phyloP scores from a whole-genome alignment of 2,113 vertebrate genomes.

The Camelus bactrianus region DNA sequence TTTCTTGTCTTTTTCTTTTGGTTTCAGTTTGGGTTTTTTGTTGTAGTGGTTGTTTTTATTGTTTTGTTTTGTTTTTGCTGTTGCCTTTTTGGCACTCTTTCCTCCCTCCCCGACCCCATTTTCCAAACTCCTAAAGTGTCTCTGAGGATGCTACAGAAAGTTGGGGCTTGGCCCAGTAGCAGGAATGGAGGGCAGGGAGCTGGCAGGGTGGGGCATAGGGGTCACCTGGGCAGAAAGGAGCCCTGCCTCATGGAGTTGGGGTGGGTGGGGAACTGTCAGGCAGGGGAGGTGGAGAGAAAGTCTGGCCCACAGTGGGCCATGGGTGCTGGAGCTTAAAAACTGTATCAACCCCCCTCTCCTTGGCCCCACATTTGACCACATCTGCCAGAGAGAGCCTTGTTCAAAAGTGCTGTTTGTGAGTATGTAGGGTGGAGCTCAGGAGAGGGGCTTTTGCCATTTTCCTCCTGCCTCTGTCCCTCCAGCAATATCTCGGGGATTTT shows the following conservation, averaged over 20 bases:
- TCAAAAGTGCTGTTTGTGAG: not conserved
- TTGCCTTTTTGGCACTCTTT: slow-evolving; percentile 73
- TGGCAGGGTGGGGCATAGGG: not conserved
- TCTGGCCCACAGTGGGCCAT: not conserved
- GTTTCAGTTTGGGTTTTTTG: slow-evolving; percentile 83
- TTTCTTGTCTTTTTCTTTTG: slow-evolving; percentile 74
- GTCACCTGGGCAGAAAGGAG: not conserved
- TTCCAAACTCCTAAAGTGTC: slow-evolving; percentile 46
- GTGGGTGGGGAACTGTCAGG: not conserved
- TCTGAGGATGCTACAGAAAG: slow-evolving; percentile 57
- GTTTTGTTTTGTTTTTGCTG: slow-evolving; percentile 74
- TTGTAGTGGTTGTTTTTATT: slow-evolving; percentile 69
- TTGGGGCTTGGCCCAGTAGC: not conserved
- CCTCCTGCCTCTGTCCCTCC: not conserved
- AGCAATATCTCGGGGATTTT: not conserved
- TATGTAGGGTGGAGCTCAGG: not conserved
- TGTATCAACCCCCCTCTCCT: no score
- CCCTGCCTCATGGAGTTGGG: not conserved
- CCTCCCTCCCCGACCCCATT: slow-evolving; percentile 65
- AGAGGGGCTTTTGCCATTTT: not conserved
- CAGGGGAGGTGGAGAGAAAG: not conserved
- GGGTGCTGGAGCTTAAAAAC: not conserved
- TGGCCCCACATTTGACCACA: not conserved
- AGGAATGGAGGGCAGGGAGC: not conserved
- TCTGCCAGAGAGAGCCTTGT: not conserved